Conservation (phyloP, 2,113 vertebrate genomes). For the Brachyhypopomus occidentalis region DNA sequence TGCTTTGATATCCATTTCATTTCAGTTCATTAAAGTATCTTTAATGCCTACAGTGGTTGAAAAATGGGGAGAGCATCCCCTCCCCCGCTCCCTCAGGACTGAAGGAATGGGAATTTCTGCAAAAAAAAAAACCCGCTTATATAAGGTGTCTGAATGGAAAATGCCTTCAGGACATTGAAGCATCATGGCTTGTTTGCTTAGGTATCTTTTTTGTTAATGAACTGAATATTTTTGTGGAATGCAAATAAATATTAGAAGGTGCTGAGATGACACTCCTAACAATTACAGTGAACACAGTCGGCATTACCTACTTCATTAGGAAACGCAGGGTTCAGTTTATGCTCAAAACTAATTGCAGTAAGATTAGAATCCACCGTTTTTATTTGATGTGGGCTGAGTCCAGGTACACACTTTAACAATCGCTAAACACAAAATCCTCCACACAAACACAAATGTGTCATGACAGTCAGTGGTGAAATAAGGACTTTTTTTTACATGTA, state of each 20-base stretch:
- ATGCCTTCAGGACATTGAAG: not conserved
- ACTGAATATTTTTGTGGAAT: too few species aligned
- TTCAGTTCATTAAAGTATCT: constrained; percentile 21
- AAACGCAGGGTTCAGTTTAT: too few species aligned
- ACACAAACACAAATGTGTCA: not conserved
- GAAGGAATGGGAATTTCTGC: not conserved
- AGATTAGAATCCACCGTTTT: too few species aligned
- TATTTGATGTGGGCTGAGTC: too few species aligned
- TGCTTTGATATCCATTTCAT: not conserved
- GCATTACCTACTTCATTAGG: too few species aligned
- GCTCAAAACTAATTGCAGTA: too few species aligned
- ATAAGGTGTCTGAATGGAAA: not conserved
- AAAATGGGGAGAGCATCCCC: not conserved
- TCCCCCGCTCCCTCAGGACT: not conserved
- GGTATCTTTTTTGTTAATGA: too few species aligned
- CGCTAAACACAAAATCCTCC: not conserved
- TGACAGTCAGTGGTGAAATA: too few species aligned
- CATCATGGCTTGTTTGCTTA: not conserved
- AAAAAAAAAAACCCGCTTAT: not conserved
- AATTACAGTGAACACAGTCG: not conserved
- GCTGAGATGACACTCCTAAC: not conserved
- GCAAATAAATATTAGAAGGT: not conserved
- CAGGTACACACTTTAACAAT: too few species aligned
- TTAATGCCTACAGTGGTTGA: not conserved
- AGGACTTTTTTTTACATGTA: too few species aligned